Base-by-base conservation (phyloP, 2,113 vertebrate genomes). In the Alligator sinensis region DNA sequence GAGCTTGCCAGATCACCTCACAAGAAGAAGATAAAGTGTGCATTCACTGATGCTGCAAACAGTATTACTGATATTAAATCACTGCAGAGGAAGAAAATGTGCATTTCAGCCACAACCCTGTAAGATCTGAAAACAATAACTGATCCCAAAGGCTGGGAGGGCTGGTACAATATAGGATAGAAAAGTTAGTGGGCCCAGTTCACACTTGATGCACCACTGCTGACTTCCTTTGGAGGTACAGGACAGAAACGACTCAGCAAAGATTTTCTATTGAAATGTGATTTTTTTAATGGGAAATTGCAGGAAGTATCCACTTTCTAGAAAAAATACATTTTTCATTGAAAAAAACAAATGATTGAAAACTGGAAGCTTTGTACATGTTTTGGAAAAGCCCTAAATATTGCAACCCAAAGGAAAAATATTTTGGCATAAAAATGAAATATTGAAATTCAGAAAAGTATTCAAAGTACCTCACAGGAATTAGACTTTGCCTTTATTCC, bases 1-100 rank as follows among this genome's bases (percentile, higher is more conserved):
- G 77, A 92, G 62, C 34, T 89, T 75, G 80, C 57, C 86, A 84
- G 92, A 80, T 91, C 28, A 27, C 80, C 80, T 89, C 22, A 76
- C 83, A 89, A 88, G 86, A 87, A 72, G 55, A 91, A 93, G 86
- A 94, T 77, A 91, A 91, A 95, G 22, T 78, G 70, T 28, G 80
- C 30, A 79, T 89, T 96, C 70, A 79, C 38, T 47, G 77, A 77
- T 21, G 57, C 77, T 92, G 80, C 34, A 96, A 96, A 95, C 74
- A 92, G 38, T 58, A 82, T 93, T 90, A 86, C 68, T 84, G 84
- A 96, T 80, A 93, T 95, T 82, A 91, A 95, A 93, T 81, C 88
- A 66, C 18, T 14, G 24, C 34, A 78, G 66, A 82, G 28, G 28
- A 94, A 78, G 74, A 85, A 96, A 93, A 89, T 34, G 21, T 5